Conservation (phyloP, 2,888 invertebrate genomes). For the Oithona nana region DNA sequence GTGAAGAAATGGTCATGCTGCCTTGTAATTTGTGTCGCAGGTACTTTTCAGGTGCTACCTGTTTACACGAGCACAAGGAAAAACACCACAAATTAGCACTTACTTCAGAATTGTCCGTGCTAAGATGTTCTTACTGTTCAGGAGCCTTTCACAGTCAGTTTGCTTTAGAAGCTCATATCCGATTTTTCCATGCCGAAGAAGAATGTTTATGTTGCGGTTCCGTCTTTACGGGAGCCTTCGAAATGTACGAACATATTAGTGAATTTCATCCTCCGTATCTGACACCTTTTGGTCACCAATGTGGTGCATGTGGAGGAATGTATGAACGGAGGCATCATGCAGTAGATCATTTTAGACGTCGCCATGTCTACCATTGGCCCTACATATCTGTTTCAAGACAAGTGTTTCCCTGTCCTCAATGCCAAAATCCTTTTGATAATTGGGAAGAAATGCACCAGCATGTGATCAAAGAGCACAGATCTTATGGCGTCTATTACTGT, state of each 20-base stretch:
- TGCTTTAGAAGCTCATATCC: constrained; percentile 3
- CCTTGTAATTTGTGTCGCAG: not conserved
- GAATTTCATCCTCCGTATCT: constrained; percentile 4
- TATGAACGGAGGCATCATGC: not conserved
- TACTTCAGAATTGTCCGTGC: not conserved
- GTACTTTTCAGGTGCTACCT: not conserved
- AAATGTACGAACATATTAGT: not conserved
- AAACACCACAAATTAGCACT: not conserved
- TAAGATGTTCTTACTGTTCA: constrained; percentile 11
- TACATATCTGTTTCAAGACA: not conserved
- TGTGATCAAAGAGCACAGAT: not conserved
- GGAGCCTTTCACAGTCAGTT: constrained; percentile 1
- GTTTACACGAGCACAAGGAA: not conserved
- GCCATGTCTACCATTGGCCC: not conserved
- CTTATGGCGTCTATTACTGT: not conserved
- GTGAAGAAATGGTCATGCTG: not conserved
- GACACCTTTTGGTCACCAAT: not conserved
- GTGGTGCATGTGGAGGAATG: not conserved
- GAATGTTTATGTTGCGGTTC: constrained; percentile 10
- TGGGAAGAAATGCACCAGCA: not conserved
- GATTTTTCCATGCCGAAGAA: constrained; percentile 4
- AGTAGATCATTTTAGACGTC: not conserved
- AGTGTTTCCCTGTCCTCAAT: not conserved
- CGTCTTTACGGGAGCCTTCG: not conserved
- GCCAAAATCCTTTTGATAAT: not conserved